Evolutionary conservation across 2,888 invertebrate species (phyloP).

Genomic region (Tetropium fuscum): DNA sequence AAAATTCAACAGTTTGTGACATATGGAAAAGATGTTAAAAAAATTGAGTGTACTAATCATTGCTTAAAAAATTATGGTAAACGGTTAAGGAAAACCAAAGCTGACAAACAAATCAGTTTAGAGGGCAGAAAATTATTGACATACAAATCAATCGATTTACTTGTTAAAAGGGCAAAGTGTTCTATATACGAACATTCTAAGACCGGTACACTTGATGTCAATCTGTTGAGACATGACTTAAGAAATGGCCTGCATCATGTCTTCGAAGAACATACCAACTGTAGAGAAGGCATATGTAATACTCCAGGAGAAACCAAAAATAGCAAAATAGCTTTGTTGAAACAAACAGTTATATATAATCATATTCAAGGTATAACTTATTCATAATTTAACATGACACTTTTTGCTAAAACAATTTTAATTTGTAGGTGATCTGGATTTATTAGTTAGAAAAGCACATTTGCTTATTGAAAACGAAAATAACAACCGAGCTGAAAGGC

Average conservation of each 20-base stretch:
- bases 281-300: conserved; percentile 25
- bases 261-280: conserved; percentile 32
- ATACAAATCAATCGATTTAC: conserved; percentile 17
- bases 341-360: conserved; percentile 7
- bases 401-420: neutral
- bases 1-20: conserved; percentile 36
- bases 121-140: conserved; percentile 36
- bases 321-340: neutral
- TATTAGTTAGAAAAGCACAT: conserved; percentile 30
- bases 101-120: conserved; percentile 33
- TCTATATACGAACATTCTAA: conserved; percentile 44
- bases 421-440: conserved; percentile 27
- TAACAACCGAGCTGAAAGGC: conserved; percentile 35
- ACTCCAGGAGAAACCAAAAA: conserved; percentile 15
- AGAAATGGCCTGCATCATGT: conserved; percentile 31
- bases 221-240: conserved; percentile 32
- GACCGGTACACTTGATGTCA: conserved; percentile 23
- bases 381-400: too few relatives aligned
- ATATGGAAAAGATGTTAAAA: conserved; percentile 41
- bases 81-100: conserved; percentile 31
- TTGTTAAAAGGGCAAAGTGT: conserved; percentile 37
- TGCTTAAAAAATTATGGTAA: conserved; percentile 32
- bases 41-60: conserved; percentile 45
- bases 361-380: conserved; percentile 19
- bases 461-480: conserved; percentile 37